Evolutionary conservation across 2,888 invertebrate genomes (phyloP), one percentile per base, ranked within the genome.

Genomic region (Pseudanteris insignis): DNA sequence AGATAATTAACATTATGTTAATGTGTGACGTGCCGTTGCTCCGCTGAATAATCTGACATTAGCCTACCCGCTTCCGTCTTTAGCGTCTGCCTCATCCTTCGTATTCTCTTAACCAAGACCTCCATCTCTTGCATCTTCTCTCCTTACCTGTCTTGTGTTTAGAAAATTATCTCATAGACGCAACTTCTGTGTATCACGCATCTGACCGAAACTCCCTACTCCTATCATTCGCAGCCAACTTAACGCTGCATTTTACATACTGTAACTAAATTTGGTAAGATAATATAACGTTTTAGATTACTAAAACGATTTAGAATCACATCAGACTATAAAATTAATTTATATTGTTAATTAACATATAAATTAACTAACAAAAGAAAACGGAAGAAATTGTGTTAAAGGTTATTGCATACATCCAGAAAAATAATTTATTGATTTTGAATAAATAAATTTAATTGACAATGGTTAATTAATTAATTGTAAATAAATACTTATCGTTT

Each of bases 1-100:
- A 75, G 77, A 77, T 79, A 79, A 79, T 79, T 79, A 79, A 76
- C 76, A 79, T 78, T 78, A 78, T 77, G 77, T 78, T 78, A 77
- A 77, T 77, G 76, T 69, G 75, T 72, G 75, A 77, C 73, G 75
- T 70, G 69, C 69, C 68, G 68, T 64, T 66, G 67, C 46, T 50
- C 48, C 32, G 30, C 64, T 50, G 67, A 67, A 64, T 67, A 69
- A 67, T 68, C 72, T 64, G 68, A 69, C 70, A 72, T 74, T 76
- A 74, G 71, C 70, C 68, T 69, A 71, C 70, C 73, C 71, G 26
- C 25, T 38, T 47, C 46, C 47, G 37, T 18, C 33, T 40, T 25
- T 41, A 53, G 54, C 58, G 62, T 63, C 64, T 55, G 25, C 33
- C 41, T 29, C 46, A 32, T 43, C 47, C 60, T 58, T 43, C 58